Conservation (phyloP, 2,888 invertebrate species). For the Acanthosepion esculentum region DNA sequence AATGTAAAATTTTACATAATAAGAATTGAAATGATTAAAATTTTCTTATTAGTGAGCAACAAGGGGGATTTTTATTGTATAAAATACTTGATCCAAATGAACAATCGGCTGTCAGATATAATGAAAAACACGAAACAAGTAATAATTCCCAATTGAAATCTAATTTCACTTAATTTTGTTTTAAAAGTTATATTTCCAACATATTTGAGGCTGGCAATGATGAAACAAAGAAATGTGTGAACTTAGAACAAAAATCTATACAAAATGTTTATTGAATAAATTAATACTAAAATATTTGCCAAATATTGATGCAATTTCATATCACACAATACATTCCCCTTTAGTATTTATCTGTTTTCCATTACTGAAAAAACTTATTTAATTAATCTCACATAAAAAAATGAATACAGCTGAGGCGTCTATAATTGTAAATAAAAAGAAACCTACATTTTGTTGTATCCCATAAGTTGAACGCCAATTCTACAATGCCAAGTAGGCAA, state of each 20-base stretch:
- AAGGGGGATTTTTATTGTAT: neutral
- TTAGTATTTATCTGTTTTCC: neutral
- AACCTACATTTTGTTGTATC: neutral
- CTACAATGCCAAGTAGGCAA: slow-evolving; percentile 12
- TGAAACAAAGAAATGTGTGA: neutral
- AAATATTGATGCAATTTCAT: neutral
- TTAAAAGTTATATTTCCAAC: neutral
- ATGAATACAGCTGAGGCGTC: neutral
- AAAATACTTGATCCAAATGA: neutral
- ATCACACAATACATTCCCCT: neutral
- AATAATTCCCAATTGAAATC: neutral
- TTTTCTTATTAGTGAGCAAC: neutral
- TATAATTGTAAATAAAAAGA: neutral
- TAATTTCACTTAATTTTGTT: neutral
- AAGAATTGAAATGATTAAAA: neutral
- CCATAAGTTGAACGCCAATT: neutral
- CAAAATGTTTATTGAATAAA: neutral
- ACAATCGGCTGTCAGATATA: too few species aligned
- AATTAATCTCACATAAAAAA: neutral
- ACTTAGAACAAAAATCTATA: neutral
- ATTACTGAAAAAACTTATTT: neutral
- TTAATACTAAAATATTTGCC: neutral
- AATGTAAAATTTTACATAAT: neutral
- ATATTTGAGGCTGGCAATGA: neutral
- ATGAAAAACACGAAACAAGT: neutral